A percentile compares a stretch with the other conserved stretches of the same genome.
phyloP scores from a whole-genome alignment of 2,888 invertebrate genomes.

The Drosophila birchii region DNA sequence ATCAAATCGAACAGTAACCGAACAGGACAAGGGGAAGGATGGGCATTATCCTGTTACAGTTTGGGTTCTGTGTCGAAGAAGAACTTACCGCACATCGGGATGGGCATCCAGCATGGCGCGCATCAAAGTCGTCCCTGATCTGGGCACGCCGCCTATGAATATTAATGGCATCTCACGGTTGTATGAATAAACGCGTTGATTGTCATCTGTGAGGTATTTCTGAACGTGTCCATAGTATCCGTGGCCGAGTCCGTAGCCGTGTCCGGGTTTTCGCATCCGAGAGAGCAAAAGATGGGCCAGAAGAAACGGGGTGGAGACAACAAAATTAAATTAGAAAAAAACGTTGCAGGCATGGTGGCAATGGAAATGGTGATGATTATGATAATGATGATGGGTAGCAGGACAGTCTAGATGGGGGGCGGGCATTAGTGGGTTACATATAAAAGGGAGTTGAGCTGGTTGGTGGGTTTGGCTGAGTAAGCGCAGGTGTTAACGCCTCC shows the following conservation, averaged over 20 bases:
- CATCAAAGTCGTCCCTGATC: conserved; percentile 98
- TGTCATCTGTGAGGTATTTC: conserved; percentile 88
- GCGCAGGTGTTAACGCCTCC: conserved; percentile 45
- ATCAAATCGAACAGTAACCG: conserved; percentile 34
- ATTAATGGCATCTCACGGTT: conserved; percentile 96
- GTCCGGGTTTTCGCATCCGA: conserved; percentile 27
- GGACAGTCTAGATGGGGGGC: neutral
- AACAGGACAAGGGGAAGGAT: neutral
- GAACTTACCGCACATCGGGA: conserved; percentile 93
- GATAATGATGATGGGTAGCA: conserved; percentile 20
- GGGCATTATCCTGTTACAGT: conserved; percentile 30
- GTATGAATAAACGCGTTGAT: conserved; percentile 89
- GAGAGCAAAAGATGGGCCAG: neutral
- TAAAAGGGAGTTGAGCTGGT: neutral
- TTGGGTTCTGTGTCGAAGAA: neutral
- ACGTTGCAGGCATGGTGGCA: conserved; percentile 66
- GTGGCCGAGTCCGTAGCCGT: conserved; percentile 20
- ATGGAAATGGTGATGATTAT: conserved; percentile 20
- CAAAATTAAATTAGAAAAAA: conserved; percentile 63
- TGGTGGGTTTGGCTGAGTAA: conserved; percentile 19
- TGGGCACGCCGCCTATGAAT: conserved; percentile 98
- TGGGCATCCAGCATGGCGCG: conserved; percentile 99
- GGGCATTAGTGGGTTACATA: neutral
- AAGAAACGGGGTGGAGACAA: conserved; percentile 10
- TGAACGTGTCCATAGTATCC: conserved; percentile 74